phyloP scores from a whole-genome alignment of 2,113 vertebrate genomes.

The Chloebia gouldiae region DNA sequence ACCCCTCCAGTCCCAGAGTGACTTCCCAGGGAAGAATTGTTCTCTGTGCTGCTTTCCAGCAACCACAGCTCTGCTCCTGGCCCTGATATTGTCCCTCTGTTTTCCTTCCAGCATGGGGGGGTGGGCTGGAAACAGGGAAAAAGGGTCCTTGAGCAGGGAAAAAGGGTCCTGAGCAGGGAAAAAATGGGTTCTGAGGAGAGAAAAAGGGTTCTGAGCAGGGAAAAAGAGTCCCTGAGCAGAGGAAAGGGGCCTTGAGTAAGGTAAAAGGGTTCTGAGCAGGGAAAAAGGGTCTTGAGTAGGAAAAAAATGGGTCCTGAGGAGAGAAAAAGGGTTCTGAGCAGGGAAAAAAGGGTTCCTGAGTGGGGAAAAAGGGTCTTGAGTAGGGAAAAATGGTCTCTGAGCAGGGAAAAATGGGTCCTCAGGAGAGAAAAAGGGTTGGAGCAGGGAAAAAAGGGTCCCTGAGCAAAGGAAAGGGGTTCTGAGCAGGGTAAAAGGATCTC shows the following conservation, averaged over 20 bases:
- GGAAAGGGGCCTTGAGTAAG: rapidly evolving
- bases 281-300: background rate
- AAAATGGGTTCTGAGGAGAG: background rate
- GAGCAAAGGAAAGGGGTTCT: background rate
- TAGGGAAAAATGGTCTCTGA: no score
- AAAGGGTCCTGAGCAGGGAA: background rate
- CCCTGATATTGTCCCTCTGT: rapidly evolving
- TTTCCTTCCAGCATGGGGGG: background rate
- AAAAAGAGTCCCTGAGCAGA: background rate
- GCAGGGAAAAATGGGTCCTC: no score
- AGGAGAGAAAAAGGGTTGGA: no score
- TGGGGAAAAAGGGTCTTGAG: no score
- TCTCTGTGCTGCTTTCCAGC: background rate
- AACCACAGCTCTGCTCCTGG: background rate
- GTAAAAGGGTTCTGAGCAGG: background rate
- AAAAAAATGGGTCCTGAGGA: background rate
- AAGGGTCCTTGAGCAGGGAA: background rate
- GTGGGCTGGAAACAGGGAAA: background rate
- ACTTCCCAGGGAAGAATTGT: background rate
- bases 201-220: background rate
- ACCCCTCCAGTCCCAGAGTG: background rate
- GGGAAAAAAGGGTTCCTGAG: no score
- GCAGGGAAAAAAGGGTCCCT: background rate
- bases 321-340: background rate
- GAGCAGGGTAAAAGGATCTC: no score